Evolutionary conservation across 2,797 vertebrate species (phyloP), one percentile per base, ranked within the genome.

Genomic region (Dermochelys coriacea): DNA sequence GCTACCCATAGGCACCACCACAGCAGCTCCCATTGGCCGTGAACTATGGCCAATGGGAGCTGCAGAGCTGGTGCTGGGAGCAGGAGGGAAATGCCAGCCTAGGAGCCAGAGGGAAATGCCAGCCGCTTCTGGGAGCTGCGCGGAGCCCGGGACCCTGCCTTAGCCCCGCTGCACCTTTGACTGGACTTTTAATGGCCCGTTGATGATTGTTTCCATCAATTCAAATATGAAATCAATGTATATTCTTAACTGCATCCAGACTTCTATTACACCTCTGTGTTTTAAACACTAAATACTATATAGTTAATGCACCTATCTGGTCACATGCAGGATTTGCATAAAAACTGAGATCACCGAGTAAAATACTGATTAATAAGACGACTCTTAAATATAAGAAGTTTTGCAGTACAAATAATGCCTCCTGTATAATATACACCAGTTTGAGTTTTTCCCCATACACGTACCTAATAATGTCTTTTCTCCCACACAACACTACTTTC

Each of bases 361-460:
- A 96, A 90, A 95, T 49, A 84, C 50, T 68, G 61, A 93, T 68
- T 1, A 12, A 85, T 54, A 45, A 96, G 59, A 4, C 87, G 85
- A 54, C 91, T 89, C 84, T 75, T 93, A 84, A 84, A 91, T 93
- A 93, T 92, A 87, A 96, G 88, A 96, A 97, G 89, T 89, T 86
- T 85, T 75, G 92, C 47, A 80, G 29, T 77, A 96, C 79, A 75
- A 91, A 94, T 94, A 94, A 95, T 41, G 75, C 23, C 25, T 84
- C 79, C 41, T 79, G 14, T 51, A 57, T 95, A 21, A 52, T 93
- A 91, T 84, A 81, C 11, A 91, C 55, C 77, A 78, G n/a, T 92
- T 94, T 75, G 50, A 77, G 82, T 71, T 47, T 61, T 90, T 94
- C 81, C 94, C 61, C 85, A 83, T 23, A 87, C 3, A 83, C 29